Evolutionary conservation across 2,113 vertebrate genomes (phyloP).

Genomic region (Bos taurus): ARS-UCD2.0 NC_037342.1:31556501-31557000

Average conservation of each 20-base stretch:
- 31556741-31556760: neutral
- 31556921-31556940: neutral
- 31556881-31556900: neutral
- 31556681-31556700: neutral
- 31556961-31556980: neutral
- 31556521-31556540: neutral
- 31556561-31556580: neutral
- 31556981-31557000: neutral
- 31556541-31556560: neutral
- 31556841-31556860: neutral
- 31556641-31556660: neutral
- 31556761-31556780: neutral
- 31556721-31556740: neutral
- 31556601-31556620: neutral
- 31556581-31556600: neutral
- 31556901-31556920: neutral
- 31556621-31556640: neutral
- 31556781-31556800: neutral
- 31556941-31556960: neutral
- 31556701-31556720: neutral
- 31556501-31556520: neutral
- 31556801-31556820: neutral
- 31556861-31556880: neutral
- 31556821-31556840: neutral
- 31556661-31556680: neutral